Conservation (phyloP, 2,888 invertebrate species). For the Scaptomyza parva region DNA sequence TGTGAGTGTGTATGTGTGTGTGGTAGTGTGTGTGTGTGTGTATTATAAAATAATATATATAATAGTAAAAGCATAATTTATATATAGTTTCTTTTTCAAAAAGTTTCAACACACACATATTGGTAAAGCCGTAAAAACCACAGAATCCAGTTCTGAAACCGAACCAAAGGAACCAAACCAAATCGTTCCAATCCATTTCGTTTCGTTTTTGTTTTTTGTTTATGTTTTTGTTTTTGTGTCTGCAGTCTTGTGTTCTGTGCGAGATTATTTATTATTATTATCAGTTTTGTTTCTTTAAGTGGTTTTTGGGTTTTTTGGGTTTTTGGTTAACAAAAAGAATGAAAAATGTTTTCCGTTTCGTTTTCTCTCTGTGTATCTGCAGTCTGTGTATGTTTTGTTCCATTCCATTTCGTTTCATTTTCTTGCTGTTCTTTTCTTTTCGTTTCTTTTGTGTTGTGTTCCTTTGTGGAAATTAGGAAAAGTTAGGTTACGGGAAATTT, state of each 20-base stretch:
- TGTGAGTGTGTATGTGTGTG: slow-evolving; percentile 22
- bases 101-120: slow-evolving; percentile 42
- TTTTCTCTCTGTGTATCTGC: no score
- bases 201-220: slow-evolving; percentile 12
- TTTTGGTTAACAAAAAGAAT: no score
- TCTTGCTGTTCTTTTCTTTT: background rate
- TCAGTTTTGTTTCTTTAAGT: slow-evolving; percentile 5
- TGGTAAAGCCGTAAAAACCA: slow-evolving; percentile 42
- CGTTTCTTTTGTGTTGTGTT: slow-evolving; percentile 35
- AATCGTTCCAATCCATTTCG: slow-evolving; percentile 30
- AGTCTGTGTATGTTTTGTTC: slow-evolving; percentile 4
- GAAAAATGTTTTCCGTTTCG: no score
- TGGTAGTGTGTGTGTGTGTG: slow-evolving; percentile 24
- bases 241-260: slow-evolving; percentile 30
- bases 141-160: slow-evolving; percentile 47
- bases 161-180: slow-evolving; percentile 40
- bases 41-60: slow-evolving; percentile 27
- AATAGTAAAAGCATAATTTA: slow-evolving; percentile 61
- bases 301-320: no score
- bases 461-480: slow-evolving; percentile 35
- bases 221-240: slow-evolving; percentile 13
- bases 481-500: slow-evolving; percentile 10
- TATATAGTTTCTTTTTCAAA: slow-evolving; percentile 31
- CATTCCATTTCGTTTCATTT: slow-evolving; percentile 10
- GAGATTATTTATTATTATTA: slow-evolving; percentile 1